phyloP scores from a whole-genome alignment of 2,797 vertebrate species.

The Ficedula albicollis region DNA sequence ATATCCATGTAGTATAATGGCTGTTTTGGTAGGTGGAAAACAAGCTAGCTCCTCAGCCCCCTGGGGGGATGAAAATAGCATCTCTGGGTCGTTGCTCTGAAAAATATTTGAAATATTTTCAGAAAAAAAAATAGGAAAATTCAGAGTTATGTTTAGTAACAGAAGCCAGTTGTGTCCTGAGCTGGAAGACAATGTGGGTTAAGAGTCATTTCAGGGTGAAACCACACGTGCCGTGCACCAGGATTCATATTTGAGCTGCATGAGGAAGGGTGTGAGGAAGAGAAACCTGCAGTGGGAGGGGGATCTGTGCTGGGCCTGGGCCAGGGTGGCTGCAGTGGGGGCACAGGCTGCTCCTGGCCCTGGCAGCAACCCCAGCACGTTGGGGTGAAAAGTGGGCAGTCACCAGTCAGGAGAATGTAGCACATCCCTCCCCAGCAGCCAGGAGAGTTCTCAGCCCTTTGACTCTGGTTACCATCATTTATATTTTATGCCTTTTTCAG shows the following conservation, averaged over 20 bases:
- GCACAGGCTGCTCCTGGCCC: fast-evolving
- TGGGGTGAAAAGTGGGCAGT: fast-evolving
- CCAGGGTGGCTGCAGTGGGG: background rate
- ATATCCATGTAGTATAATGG: background rate
- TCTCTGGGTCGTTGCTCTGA: conserved; percentile 19
- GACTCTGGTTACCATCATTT: background rate
- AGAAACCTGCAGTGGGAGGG: fast-evolving
- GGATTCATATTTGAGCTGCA: fast-evolving
- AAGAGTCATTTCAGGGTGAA: background rate
- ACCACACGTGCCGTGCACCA: fast-evolving
- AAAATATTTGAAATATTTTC: conserved; percentile 41
- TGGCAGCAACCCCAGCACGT: fast-evolving
- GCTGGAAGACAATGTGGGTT: background rate
- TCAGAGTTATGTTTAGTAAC: background rate
- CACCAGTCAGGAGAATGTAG: fast-evolving
- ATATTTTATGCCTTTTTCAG: conserved; percentile 42
- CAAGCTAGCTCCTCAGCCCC: background rate
- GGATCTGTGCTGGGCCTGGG: background rate
- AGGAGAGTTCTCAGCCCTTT: background rate
- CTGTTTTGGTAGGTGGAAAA: background rate
- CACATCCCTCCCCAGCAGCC: fast-evolving
- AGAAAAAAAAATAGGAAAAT: background rate
- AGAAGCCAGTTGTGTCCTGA: background rate
- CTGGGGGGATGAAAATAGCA: conserved; percentile 27
- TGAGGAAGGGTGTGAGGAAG: background rate